Conservation (phyloP, 2,113 vertebrate genomes). For the Cyprinodon brontotheroides region DNA sequence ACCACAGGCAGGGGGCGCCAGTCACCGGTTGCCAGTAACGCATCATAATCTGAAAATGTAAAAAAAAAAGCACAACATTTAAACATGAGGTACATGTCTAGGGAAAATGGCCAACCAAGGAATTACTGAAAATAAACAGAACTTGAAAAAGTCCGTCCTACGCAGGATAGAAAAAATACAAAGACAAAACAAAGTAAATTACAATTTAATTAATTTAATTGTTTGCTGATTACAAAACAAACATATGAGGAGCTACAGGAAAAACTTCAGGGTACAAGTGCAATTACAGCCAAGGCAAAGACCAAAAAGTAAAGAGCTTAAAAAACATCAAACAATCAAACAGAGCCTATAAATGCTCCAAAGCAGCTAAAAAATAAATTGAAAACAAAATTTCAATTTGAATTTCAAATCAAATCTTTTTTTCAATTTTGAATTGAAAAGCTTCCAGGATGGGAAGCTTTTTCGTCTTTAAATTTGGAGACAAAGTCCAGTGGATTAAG, state of each 20-base stretch:
- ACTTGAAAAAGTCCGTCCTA: neutral
- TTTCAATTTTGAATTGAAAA: too few species aligned
- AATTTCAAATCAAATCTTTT: too few species aligned
- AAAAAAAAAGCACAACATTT: neutral
- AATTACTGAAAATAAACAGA: neutral
- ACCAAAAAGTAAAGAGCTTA: neutral
- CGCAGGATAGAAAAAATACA: neutral
- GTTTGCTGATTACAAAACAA: too few species aligned
- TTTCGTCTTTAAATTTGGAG: too few species aligned
- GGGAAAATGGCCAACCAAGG: too few species aligned
- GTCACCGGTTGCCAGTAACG: slow-evolving; percentile 83
- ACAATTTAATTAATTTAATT: neutral
- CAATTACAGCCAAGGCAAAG: neutral
- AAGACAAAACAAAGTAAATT: neutral
- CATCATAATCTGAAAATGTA: slow-evolving; percentile 80
- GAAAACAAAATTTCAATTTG: too few species aligned
- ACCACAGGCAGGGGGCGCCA: slow-evolving; percentile 86
- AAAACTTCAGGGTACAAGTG: neutral
- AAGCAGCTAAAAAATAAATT: too few species aligned
- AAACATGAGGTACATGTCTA: neutral
- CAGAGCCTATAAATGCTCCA: too few species aligned
- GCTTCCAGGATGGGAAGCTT: too few species aligned
- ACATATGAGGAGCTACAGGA: neutral
- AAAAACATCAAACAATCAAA: too few species aligned
- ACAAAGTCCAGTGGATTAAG: too few species aligned